A percentile compares a stretch with the other conserved stretches of the same genome.
These are phyloP conservation scores for Rhagoletis zephyria DNA, from an alignment of 1,140 invertebrate species.

Conservation along the genomic window DNA sequence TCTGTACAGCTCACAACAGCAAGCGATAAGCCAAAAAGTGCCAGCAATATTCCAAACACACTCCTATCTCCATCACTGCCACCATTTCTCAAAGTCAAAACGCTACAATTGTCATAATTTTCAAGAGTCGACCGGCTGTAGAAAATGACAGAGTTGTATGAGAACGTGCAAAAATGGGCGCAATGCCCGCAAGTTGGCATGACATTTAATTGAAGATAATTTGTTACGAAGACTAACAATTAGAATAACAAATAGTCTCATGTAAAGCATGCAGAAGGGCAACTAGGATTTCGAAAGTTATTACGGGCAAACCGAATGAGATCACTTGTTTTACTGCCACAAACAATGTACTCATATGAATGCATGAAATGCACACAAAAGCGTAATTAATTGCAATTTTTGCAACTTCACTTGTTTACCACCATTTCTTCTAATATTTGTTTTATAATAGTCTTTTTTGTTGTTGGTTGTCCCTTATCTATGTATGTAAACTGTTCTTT, in stretches of 20 bases:
- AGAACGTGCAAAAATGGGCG: neutral
- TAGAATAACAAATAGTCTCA: constrained; percentile 11
- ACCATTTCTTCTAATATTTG: neutral
- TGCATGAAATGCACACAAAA: neutral
- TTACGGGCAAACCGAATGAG: neutral
- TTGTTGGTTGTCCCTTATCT: constrained; percentile 7
- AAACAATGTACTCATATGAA: neutral
- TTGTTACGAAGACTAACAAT: constrained; percentile 8
- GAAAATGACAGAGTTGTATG: constrained; percentile 4
- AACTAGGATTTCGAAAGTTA: neutral
- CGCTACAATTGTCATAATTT: neutral
- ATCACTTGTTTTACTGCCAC: neutral
- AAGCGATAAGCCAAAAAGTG: no score
- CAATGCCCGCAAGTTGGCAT: constrained; percentile 21
- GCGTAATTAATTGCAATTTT: constrained; percentile 41
- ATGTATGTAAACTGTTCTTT: neutral
- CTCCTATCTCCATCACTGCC: neutral
- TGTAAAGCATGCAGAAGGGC: neutral
- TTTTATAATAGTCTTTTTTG: neutral
- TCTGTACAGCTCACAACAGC: no score
- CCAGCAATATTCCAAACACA: neutral
- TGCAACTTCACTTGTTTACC: constrained; percentile 29
- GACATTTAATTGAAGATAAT: constrained; percentile 45
- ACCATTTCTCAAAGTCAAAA: neutral
- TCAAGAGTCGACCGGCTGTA: no score